Conservation (phyloP, 2,113 vertebrate species). For the Galemys pyrenaicus region DNA sequence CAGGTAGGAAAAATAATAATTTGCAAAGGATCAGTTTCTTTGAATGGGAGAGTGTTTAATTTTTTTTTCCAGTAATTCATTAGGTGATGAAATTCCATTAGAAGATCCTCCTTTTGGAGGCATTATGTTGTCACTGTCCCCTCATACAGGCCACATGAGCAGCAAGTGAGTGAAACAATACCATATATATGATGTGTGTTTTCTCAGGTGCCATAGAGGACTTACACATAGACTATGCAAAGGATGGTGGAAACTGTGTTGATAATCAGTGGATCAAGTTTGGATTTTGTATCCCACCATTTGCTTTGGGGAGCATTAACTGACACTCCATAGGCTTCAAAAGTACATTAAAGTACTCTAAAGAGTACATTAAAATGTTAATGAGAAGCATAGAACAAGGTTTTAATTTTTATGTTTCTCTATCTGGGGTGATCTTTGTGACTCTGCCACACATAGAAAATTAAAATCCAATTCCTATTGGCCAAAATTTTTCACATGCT, state of each 20-base stretch:
- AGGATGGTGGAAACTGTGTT: neutral
- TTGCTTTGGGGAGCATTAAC: neutral
- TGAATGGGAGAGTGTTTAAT: neutral
- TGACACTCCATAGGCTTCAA: neutral
- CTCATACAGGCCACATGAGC: neutral
- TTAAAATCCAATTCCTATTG: neutral
- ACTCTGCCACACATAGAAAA: neutral
- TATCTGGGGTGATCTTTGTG: neutral
- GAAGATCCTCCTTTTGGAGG: neutral
- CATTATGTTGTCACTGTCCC: neutral
- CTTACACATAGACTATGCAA: neutral
- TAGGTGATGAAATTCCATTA: neutral
- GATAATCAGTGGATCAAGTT: neutral
- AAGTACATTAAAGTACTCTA: neutral
- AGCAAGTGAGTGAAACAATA: neutral
- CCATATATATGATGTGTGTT: neutral
- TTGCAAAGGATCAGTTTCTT: slow-evolving; percentile 17
- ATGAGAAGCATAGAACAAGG: neutral
- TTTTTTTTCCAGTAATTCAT: neutral
- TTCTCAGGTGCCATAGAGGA: neutral
- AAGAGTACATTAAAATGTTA: neutral
- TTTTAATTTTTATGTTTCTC: neutral
- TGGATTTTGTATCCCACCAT: neutral
- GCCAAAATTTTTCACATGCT: neutral
- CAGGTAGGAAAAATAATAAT: slow-evolving; percentile 10